Base-by-base conservation (phyloP, 2,888 invertebrate genomes). In the Amphimallon solstitiale region DNA sequence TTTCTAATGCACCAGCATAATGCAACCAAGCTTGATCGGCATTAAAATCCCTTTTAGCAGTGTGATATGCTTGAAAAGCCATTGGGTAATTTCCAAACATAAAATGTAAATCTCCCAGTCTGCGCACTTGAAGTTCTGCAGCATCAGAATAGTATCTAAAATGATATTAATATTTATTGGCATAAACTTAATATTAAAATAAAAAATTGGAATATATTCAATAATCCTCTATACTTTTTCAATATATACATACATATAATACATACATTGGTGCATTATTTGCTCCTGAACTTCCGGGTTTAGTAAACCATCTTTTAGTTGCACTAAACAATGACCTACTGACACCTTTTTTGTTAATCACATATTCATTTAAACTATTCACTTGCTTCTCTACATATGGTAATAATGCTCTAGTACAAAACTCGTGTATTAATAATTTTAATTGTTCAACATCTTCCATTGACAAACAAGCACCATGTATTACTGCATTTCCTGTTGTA, bases 1-100 rank as follows among this genome's bases (percentile, higher is more conserved):
- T 97, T 85, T 97, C 97, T 52, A 97, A 84, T 3, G 98, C 97
- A 7, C 98, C 97, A 0, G 98, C 97, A 82, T 94, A 97, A 81
- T 98, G 94, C 23, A 97, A 86, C 97, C 97, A 98, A 0, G 98
- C 98, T 72, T 96, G 94, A 80, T 99, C 98, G 1, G 93, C 93
- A 78, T 93, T 94, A 81, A 98, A 98, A 81, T 99, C 99, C 60
- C 97, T 89, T 83, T 98, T 98, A n/a, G 97, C 95, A 43, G 93
- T 90, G 82, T 98, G 97, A 84, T 98, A 99, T 0, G 94, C 90
- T 80, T 95, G 93, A 83, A 94, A 97, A 5, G 98, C 96, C 72
- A 94, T 86, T 71, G 91, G 90, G 84, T 97, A 97, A 78, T 96
- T 92, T 2, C 96, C 94, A 81, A 98, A 96, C 88, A 98, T 90